A percentile compares a stretch with the other conserved stretches of the same genome.
Conservation (phyloP, 1,140 invertebrate species). For the Physella acuta region DNA sequence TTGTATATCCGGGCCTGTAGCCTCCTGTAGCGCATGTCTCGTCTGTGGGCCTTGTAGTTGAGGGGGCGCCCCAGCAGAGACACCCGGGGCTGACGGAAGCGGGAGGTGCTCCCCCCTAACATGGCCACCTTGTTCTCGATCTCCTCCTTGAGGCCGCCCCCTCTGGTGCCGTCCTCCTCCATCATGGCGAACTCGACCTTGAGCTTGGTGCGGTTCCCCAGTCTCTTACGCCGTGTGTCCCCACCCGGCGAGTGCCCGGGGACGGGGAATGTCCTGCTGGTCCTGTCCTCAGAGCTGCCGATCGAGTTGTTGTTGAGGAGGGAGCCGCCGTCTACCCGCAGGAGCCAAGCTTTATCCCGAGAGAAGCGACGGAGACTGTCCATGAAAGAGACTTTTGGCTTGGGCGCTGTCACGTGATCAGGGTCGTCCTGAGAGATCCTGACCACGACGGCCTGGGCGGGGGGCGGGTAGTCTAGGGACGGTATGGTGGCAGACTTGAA, state of each 20-base stretch:
- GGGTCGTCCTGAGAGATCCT: no score
- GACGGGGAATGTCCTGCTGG: no score
- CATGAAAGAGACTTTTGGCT: not conserved
- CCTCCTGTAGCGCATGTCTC: conserved; percentile 84
- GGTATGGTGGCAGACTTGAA: no score
- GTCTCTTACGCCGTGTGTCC: conserved; percentile 14
- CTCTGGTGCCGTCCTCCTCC: conserved; percentile 36
- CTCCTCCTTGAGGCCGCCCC: conserved; percentile 22
- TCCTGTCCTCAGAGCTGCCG: no score
- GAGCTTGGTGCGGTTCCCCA: conserved; percentile 36
- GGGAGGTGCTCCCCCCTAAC: conserved; percentile 34
- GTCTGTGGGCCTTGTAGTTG: conserved; percentile 77
- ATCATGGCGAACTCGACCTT: conserved; percentile 43
- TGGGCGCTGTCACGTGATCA: no score
- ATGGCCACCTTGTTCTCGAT: conserved; percentile 32
- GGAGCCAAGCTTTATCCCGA: not conserved
- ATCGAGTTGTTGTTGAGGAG: no score
- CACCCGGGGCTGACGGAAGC: conserved; percentile 67
- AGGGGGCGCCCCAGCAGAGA: conserved; percentile 87
- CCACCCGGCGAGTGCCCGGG: no score
- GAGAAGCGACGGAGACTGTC: not conserved
- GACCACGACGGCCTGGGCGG: no score
- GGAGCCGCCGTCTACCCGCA: no score
- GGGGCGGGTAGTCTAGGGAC: no score
- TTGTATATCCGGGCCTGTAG: conserved; percentile 89